Evolutionary conservation across 23 tunicate species (phyloP), one percentile per base, ranked within the genome.

Genomic region (Botrylloides violaceus): DNA sequence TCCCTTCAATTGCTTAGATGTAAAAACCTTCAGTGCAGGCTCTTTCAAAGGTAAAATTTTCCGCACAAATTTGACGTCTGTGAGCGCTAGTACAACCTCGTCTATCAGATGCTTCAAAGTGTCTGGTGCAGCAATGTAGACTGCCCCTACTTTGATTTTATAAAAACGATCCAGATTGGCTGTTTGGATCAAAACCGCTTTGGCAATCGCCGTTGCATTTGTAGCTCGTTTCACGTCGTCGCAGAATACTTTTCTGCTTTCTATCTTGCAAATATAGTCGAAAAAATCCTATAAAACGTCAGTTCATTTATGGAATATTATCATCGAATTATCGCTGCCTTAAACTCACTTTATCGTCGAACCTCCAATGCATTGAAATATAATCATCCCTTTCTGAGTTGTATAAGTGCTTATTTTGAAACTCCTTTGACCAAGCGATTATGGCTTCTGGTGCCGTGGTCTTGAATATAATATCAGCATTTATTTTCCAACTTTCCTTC

Each of bases 311-410:
- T n/a, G n/a, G n/a, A n/a, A n/a, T n/a, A n/a, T n/a, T 23, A 25
- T 20, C 65, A 60, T 23, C 18, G n/a, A 18, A 28, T 60, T 15
- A 22, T 12, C 9, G 27, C 7, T 6, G 19, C 30, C 19, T 7
- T 23, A 59, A 6, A 64, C 77, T 1, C 5, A 62, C 83, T 56
- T 78, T 32, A 34, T 78, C 56, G 32, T 78, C 83, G 33, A 33
- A 78, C 29, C 83, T 55, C 83, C 83, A 78, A 70, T 78, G 83
- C 12, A 78, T 29, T 2, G 83, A 76, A 2, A 78, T 49, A 35
- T 78, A 78, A 4, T 37, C 59, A 30, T 34, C 35, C 26, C n/a
- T n/a, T 43, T 43, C 53, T 15, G 53, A 9, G 9, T 7, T 15
- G 15, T 33, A 33, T 15, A 63, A 28, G 34, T 7, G 3, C 29